Percentiles rank a stretch among this genome's conserved stretches.
phyloP scores from a whole-genome alignment of 2,113 vertebrate genomes.

The Dicrurus megarhynchus region DNA sequence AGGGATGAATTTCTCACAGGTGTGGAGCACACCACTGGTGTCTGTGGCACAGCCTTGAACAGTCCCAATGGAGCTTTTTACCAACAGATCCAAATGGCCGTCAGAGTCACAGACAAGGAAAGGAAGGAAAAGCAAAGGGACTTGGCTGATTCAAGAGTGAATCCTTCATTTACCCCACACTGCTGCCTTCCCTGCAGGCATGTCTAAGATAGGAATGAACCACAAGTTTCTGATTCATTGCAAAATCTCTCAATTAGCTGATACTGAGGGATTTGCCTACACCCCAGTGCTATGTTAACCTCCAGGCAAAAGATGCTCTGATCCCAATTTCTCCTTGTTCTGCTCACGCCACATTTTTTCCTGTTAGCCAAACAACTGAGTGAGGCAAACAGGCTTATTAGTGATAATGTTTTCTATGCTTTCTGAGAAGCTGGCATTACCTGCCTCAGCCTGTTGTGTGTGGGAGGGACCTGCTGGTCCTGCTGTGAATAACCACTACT shows the following conservation, averaged over 20 bases:
- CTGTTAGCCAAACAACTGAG: neutral
- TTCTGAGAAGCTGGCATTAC: neutral
- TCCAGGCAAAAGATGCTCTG: neutral
- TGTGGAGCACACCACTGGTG: neutral
- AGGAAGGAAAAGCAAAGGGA: neutral
- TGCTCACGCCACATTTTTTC: neutral
- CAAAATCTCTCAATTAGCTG: neutral
- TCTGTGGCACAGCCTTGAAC: neutral
- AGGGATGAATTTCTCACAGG: rapidly evolving
- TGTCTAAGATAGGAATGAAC: neutral
- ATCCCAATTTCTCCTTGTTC: neutral
- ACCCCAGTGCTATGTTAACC: neutral
- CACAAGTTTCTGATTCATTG: neutral
- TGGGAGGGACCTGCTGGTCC: slow-evolving; percentile 8
- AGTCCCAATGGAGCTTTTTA: neutral
- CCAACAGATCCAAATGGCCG: neutral
- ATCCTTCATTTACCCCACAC: neutral
- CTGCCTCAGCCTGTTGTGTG: neutral
- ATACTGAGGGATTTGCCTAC: neutral
- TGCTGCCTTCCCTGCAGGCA: neutral
- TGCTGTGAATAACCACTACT: slow-evolving; percentile 2
- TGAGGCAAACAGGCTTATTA: neutral
- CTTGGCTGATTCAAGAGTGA: neutral
- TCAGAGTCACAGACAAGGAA: neutral
- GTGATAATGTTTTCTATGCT: neutral